phyloP scores from a whole-genome alignment of 2,888 invertebrate species.

The Rotaria macrura region DNA sequence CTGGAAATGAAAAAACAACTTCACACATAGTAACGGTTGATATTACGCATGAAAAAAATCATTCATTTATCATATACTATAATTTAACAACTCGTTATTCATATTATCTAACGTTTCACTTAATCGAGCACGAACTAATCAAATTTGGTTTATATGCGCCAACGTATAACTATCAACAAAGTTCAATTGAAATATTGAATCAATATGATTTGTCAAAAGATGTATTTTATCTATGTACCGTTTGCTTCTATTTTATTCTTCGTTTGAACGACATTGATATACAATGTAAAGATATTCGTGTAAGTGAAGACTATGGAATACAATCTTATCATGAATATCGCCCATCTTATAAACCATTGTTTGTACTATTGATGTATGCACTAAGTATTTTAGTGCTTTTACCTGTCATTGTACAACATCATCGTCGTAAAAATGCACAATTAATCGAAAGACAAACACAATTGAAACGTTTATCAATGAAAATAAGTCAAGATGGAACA shows the following conservation, averaged over 20 bases:
- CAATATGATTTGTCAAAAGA: neutral
- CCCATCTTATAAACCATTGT: neutral
- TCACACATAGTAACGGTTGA: neutral
- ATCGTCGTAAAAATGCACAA: neutral
- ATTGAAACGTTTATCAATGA: neutral
- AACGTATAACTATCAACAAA: neutral
- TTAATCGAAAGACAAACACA: neutral
- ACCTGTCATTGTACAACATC: neutral
- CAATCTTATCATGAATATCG: neutral
- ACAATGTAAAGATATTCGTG: neutral
- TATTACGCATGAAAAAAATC: neutral
- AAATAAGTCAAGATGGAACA: neutral
- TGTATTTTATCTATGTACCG: neutral
- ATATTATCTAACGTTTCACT: neutral
- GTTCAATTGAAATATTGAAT: neutral
- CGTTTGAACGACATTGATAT: neutral
- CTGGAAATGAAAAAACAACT: neutral
- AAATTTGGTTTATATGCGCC: neutral
- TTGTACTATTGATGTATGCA: conserved; percentile 1
- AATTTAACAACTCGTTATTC: neutral
- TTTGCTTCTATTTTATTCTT: neutral
- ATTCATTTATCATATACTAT: neutral
- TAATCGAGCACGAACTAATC: neutral
- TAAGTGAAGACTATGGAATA: neutral
- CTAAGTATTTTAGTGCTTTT: neutral